Conservation (phyloP, 2,888 invertebrate species). For the Tuta absoluta region DNA sequence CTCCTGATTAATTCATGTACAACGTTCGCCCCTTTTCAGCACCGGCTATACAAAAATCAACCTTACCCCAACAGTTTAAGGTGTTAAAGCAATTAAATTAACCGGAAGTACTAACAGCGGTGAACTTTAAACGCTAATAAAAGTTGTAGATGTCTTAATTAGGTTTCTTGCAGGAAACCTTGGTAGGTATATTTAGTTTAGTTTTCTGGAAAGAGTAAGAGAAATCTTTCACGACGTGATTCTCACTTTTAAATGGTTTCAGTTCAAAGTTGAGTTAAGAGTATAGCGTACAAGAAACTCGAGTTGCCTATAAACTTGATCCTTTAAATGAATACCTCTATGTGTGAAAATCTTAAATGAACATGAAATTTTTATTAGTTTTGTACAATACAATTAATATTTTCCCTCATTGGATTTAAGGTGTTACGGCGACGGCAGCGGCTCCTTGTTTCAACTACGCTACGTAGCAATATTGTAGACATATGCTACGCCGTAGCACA, state of each 20-base stretch:
- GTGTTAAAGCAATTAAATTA: background rate
- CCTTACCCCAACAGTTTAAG: background rate
- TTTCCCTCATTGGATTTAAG: no score
- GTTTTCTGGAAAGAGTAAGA: background rate
- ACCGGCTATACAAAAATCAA: background rate
- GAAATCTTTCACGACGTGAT: background rate
- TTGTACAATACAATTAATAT: no score
- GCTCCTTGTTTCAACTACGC: background rate
- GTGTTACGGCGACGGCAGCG: no score
- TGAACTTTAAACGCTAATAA: slow-evolving; percentile 10
- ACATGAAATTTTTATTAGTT: no score
- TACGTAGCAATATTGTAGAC: background rate
- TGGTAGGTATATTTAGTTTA: background rate
- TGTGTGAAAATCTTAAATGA: no score
- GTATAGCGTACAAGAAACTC: no score
- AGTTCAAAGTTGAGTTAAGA: no score
- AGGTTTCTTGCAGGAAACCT: background rate
- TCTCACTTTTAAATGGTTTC: background rate
- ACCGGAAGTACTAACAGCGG: background rate
- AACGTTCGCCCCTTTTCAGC: background rate
- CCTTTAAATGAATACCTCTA: no score
- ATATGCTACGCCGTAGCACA: slow-evolving; percentile 2
- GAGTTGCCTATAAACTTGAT: no score
- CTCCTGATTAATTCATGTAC: slow-evolving; percentile 12
- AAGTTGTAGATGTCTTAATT: slow-evolving; percentile 12